phyloP scores from a whole-genome alignment of 2,888 invertebrate species.

The Brachyptera risi region DNA sequence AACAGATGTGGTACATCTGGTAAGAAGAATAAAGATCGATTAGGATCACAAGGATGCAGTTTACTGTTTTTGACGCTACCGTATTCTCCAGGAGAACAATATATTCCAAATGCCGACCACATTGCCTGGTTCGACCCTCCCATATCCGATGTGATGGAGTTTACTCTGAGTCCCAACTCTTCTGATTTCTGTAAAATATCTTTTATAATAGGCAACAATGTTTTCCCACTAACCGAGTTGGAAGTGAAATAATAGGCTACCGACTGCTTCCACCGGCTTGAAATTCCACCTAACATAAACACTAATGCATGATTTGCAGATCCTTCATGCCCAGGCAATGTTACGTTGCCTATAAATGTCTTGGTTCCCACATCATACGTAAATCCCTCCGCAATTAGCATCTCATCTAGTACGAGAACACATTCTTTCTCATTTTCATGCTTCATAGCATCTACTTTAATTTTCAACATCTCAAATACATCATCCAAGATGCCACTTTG shows the following conservation, averaged over 20 bases:
- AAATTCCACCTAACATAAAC: conserved; percentile 37
- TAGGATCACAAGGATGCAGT: conserved; percentile 32
- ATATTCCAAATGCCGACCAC: conserved; percentile 34
- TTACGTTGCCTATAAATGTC: conserved; percentile 22
- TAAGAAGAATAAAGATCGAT: conserved; percentile 31
- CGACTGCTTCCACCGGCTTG: conserved; percentile 37
- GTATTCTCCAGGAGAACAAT: conserved; percentile 19
- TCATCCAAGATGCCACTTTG: conserved; percentile 27
- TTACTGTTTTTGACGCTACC: conserved; percentile 24
- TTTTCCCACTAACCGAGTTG: conserved; percentile 34
- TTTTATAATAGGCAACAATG: conserved; percentile 32
- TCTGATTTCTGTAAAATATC: conserved; percentile 33
- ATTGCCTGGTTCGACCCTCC: conserved; percentile 35
- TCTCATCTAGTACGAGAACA: conserved; percentile 32
- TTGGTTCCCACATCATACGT: conserved; percentile 27
- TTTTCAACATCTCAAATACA: conserved; percentile 28
- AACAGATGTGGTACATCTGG: conserved; percentile 34
- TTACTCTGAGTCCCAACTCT: conserved; percentile 35
- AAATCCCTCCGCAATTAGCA: conserved; percentile 26
- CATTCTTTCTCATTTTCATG: conserved; percentile 26
- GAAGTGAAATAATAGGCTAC: conserved; percentile 38
- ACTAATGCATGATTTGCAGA: conserved; percentile 37
- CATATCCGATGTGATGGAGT: conserved; percentile 37
- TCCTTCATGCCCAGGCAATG: conserved; percentile 26
- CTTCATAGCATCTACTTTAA: conserved; percentile 23